A percentile compares a stretch with the other conserved stretches of the same genome.
Evolutionary conservation across 2,113 vertebrate genomes (phyloP).

Genomic region (Misgurnus mizolepis): DNA sequence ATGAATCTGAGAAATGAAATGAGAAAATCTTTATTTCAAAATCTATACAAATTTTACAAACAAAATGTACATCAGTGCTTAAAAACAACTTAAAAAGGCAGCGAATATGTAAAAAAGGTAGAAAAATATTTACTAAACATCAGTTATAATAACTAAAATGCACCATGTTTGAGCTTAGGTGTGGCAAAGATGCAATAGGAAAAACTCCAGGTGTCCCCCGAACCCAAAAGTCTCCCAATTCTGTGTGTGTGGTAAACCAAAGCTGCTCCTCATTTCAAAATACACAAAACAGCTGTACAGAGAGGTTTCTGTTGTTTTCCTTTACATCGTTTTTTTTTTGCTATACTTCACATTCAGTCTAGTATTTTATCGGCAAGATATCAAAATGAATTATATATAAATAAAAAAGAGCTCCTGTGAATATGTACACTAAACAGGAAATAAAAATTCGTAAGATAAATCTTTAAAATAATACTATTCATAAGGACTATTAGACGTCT

Average conservation of each 20-base stretch:
- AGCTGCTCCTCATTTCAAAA: constrained; percentile 74
- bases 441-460: not conserved
- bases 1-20: constrained; percentile 40
- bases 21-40: constrained; percentile 70
- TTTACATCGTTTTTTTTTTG: constrained; percentile 25
- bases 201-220: constrained; percentile 76
- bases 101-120: not conserved
- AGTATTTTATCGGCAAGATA: constrained; percentile 5
- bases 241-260: constrained; percentile 72
- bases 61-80: constrained; percentile 54
- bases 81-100: constrained; percentile 52
- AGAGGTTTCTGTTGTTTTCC: constrained; percentile 53
- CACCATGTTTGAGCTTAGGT: not conserved
- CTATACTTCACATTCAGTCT: constrained; percentile 32
- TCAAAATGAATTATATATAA: too few species aligned
- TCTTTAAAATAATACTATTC: not conserved
- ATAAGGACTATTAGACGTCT: not conserved
- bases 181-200: constrained; percentile 55
- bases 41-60: constrained; percentile 51
- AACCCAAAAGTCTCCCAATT: constrained; percentile 64
- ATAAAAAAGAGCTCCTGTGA: too few species aligned
- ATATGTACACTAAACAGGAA: too few species aligned
- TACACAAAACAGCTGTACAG: constrained; percentile 72
- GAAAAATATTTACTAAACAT: constrained; percentile 1
- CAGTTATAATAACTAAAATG: constrained; percentile 6